phyloP scores from a whole-genome alignment of 2,113 vertebrate species.

The Meleagris gallopavo region DNA sequence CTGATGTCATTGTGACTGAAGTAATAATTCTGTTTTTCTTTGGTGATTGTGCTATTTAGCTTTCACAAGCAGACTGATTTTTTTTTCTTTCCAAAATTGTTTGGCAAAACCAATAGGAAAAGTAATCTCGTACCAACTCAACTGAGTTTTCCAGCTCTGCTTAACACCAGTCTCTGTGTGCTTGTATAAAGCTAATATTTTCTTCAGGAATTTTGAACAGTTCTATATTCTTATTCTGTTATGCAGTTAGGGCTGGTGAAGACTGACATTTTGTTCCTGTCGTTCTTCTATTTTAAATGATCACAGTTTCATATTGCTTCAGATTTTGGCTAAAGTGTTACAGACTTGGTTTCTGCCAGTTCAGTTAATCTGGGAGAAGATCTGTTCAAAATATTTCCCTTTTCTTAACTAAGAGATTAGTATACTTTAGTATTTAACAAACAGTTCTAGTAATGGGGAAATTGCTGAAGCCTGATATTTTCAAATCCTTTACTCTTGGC shows the following conservation, averaged over 20 bases:
- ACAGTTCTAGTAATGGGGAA: not conserved
- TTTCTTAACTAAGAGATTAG: not conserved
- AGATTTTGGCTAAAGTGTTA: not conserved
- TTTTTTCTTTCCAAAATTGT: not conserved
- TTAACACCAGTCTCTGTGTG: not conserved
- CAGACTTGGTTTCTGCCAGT: not conserved
- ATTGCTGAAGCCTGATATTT: not conserved
- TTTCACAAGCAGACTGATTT: not conserved
- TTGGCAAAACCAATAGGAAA: not conserved
- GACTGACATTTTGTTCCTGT: not conserved
- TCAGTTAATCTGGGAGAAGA: not conserved
- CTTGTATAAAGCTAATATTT: constrained; percentile 2
- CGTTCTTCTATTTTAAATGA: not conserved
- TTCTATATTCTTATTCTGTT: not conserved
- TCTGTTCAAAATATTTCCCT: not conserved
- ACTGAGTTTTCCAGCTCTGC: not conserved
- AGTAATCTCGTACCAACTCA: not conserved
- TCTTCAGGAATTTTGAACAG: constrained; percentile 1
- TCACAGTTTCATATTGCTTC: not conserved
- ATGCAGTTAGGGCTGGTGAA: not conserved
- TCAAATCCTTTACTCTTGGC: not conserved
- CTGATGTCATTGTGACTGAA: not conserved
- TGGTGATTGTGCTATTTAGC: not conserved
- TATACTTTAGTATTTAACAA: not conserved
- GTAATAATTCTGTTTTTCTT: not conserved